A percentile compares a stretch with the other conserved stretches of the same genome.
These are phyloP conservation scores for Allacma fusca DNA, from an alignment of 2,888 invertebrate species.

Conservation along the genomic window DNA sequence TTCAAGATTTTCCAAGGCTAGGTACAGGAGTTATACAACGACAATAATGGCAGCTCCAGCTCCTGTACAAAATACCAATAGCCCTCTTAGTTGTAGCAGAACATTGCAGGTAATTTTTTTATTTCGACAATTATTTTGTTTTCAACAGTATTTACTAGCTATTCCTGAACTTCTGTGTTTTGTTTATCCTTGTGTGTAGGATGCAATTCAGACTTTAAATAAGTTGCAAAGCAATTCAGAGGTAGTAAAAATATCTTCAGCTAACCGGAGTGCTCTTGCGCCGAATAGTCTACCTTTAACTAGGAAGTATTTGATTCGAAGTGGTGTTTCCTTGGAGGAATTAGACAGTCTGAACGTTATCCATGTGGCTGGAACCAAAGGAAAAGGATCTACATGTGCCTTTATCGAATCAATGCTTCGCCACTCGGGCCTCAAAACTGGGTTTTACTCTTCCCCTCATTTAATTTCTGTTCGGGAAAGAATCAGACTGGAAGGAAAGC, in stretches of 20 bases:
- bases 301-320: conserved; percentile 64
- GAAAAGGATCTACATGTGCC: conserved; percentile 95
- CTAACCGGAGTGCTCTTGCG: conserved; percentile 42
- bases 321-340: conserved; percentile 72
- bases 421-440: conserved; percentile 83
- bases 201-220: conserved; percentile 75
- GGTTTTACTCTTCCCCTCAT: conserved; percentile 97
- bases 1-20: conserved; percentile 16
- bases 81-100: too few species aligned
- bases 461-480: conserved; percentile 90
- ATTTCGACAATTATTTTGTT: neutral
- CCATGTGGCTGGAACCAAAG: conserved; percentile 97
- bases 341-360: conserved; percentile 83
- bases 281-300: conserved; percentile 50
- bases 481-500: conserved; percentile 84
- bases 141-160: neutral
- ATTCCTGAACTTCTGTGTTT: neutral
- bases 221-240: conserved; percentile 77
- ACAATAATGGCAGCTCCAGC: neutral
- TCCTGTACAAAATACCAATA: too few species aligned
- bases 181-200: conserved; percentile 68
- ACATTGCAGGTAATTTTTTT: too few species aligned
- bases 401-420: conserved; percentile 89
- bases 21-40: neutral
- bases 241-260: conserved; percentile 67